Percentiles rank a stretch among this genome's conserved stretches.
Evolutionary conservation across 1,140 invertebrate genomes (phyloP).

Genomic region (Oryctes rhinoceros): DNA sequence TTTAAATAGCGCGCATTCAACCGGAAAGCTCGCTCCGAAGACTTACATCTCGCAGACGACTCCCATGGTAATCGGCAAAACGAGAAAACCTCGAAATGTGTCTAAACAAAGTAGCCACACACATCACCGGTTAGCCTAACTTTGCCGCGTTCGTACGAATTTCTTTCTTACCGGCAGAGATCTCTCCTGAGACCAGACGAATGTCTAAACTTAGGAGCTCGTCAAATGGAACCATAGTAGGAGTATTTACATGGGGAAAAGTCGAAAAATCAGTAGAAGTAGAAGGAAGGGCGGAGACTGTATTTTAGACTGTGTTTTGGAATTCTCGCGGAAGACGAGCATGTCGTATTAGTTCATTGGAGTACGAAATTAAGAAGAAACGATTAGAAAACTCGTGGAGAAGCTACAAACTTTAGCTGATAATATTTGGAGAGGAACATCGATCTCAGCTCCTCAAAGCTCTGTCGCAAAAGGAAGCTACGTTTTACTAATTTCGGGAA

Average conservation of each 20-base stretch:
- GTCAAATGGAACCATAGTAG: not conserved
- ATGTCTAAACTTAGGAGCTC: slow-evolving; percentile 4
- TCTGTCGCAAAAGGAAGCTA: too few species aligned
- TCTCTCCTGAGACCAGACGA: not conserved
- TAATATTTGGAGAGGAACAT: too few species aligned
- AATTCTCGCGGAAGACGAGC: not conserved
- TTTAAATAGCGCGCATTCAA: not conserved
- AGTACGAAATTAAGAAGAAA: not conserved
- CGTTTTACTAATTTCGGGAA: too few species aligned
- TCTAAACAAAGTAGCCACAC: slow-evolving; percentile 10
- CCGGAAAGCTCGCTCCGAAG: not conserved
- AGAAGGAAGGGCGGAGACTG: not conserved
- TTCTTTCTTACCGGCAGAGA: not conserved
- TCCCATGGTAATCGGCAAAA: slow-evolving; percentile 2
- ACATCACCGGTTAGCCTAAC: not conserved
- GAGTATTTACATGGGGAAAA: not conserved
- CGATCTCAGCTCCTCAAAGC: not conserved
- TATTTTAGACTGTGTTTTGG: not conserved
- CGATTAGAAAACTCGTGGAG: too few species aligned
- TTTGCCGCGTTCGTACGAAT: not conserved
- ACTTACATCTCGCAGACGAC: not conserved
- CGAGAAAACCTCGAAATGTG: slow-evolving; percentile 3
- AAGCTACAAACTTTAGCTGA: too few species aligned
- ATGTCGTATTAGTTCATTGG: not conserved
- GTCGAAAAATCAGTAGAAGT: not conserved